These are phyloP conservation scores for Bubalus kerabau DNA, from an alignment of 2,113 vertebrate species.

Conservation along the genomic window DNA sequence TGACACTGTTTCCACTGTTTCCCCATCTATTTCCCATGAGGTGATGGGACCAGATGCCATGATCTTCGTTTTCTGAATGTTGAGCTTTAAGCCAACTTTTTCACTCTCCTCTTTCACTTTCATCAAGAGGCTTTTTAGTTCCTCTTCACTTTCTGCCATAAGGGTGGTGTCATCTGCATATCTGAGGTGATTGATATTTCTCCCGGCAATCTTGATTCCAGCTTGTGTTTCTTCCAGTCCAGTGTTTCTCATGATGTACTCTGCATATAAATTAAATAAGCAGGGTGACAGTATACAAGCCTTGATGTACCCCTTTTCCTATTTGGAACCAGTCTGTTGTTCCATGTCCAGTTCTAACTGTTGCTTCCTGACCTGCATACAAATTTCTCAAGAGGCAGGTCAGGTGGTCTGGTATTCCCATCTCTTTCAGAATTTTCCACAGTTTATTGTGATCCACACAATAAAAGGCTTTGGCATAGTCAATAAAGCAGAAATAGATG, in stretches of 20 bases:
- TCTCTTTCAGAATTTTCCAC: neutral
- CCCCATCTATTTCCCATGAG: neutral
- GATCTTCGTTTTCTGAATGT: neutral
- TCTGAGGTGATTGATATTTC: neutral
- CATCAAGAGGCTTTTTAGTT: neutral
- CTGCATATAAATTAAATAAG: neutral
- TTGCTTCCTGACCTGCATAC: neutral
- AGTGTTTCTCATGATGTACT: neutral
- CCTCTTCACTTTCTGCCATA: neutral
- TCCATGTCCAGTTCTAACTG: neutral
- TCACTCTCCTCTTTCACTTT: neutral
- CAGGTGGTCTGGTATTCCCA: neutral
- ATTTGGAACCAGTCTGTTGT: neutral
- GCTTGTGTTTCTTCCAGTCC: neutral
- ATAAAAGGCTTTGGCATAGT: neutral
- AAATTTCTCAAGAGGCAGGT: neutral
- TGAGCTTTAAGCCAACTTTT: neutral
- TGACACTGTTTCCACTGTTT: neutral
- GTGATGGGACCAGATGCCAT: neutral
- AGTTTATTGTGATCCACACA: neutral
- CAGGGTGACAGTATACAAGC: neutral
- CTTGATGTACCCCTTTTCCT: rapidly evolving
- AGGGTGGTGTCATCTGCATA: neutral
- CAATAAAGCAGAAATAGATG: neutral
- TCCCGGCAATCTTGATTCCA: neutral